A percentile compares a stretch with the other conserved stretches of the same genome.
Evolutionary conservation across 2,113 vertebrate species (phyloP).

Genomic region (Spermophilus dauricus): DNA sequence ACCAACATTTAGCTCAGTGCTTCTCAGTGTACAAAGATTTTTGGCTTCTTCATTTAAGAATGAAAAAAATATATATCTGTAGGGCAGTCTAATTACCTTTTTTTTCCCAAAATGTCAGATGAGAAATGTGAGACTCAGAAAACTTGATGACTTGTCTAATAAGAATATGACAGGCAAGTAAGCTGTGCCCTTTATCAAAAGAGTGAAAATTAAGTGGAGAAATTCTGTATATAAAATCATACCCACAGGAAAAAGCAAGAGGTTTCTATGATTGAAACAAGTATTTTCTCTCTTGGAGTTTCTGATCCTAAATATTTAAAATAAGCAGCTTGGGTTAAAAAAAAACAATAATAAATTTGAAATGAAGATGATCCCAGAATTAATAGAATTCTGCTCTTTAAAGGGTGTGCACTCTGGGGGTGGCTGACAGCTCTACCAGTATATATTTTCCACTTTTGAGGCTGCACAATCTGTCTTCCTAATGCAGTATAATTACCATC

Average conservation of each 20-base stretch:
- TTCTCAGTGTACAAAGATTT: background rate
- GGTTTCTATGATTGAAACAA: background rate
- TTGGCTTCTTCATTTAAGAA: background rate
- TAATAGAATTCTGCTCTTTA: conserved; percentile 55
- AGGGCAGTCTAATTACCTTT: background rate
- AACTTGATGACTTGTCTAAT: conserved; percentile 44
- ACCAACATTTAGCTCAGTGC: background rate
- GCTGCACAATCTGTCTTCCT: conserved; percentile 69
- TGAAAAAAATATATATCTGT: background rate
- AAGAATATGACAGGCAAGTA: conserved; percentile 7
- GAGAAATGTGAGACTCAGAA: conserved; percentile 39
- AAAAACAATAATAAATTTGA: conserved; percentile 47
- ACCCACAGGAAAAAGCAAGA: background rate
- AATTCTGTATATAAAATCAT: conserved; percentile 37
- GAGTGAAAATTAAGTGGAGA: background rate
- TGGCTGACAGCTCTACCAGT: conserved; percentile 55
- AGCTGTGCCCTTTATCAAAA: conserved; percentile 29
- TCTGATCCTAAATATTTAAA: conserved; percentile 7
- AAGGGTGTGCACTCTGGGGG: background rate
- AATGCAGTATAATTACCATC: conserved; percentile 73
- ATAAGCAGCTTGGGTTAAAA: background rate
- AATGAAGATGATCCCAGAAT: conserved; percentile 58
- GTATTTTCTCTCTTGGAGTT: background rate
- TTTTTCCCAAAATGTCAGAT: background rate
- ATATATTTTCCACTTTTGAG: conserved; percentile 52